Evolutionary conservation across 2,797 vertebrate species (phyloP), one percentile per base, ranked within the genome.

Genomic region (Phrynocephalus forsythii): DNA sequence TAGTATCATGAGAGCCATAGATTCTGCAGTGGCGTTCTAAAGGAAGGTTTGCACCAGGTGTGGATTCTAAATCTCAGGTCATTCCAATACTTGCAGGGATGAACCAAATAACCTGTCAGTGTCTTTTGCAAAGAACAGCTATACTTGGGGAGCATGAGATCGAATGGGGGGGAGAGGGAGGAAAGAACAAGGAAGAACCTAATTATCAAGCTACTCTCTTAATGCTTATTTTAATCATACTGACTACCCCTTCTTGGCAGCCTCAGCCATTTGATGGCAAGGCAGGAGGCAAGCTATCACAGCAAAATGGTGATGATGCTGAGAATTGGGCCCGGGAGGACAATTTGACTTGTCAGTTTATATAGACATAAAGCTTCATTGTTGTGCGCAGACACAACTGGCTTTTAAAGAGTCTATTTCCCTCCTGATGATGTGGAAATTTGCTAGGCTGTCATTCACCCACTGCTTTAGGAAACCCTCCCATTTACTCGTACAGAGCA

Each of bases 341-440:
- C 94, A 91, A 93, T 97, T 96, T 96, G 94, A 96, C 96, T 96
- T 97, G 96, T 97, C 97, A 96, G 95, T 97, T 97, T 96, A 97
- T 96, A 96, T 94, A 96, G 95, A 96, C 93, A 92, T 96, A 96
- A 95, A 95, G 94, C 94, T 95, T 95, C 94, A 94, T 93, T 92
- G 92, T 94, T 92, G 94, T 95, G 94, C 92, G 95, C 92, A 95
- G 88, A 89, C 77, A 86, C 94, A 91, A 95, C 93, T 94, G 91
- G 92, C 95, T 95, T 92, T 93, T 95, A 94, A 95, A 94, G 94
- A 92, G 87, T 86, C 94, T 95, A 5, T 93, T 92, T 96, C 90
- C 91, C 87, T 91, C 91, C 94, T 94, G 95, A 93, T 93, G 89
- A 91, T 92, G 75, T 91, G 91, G 94, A 94, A 95, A 92, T 95